Conservation (phyloP, 2,888 invertebrate species). For the Caradrina kadenii region DNA sequence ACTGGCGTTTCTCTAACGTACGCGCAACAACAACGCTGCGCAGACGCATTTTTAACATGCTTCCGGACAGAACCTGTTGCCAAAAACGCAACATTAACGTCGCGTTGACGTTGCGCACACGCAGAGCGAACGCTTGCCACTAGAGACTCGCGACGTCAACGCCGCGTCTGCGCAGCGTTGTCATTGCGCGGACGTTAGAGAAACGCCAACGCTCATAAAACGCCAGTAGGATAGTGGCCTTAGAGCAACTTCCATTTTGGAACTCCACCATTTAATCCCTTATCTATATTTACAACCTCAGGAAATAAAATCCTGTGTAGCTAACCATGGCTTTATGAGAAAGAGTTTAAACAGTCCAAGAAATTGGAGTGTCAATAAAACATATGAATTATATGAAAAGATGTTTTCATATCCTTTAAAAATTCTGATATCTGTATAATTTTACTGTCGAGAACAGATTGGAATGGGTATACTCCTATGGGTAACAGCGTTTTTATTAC, state of each 20-base stretch:
- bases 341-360: conserved; percentile 5
- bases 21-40: too few relatives aligned
- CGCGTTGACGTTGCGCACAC: too few relatives aligned
- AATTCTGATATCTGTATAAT: conserved; percentile 46
- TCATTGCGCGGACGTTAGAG: too few relatives aligned
- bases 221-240: too few relatives aligned
- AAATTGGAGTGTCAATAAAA: conserved; percentile 14
- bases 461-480: conserved; percentile 57
- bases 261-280: background rate
- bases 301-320: background rate
- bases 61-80: too few relatives aligned
- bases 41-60: too few relatives aligned
- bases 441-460: conserved; percentile 51
- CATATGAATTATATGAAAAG: conserved; percentile 47
- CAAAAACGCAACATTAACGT: too few relatives aligned
- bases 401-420: conserved; percentile 34
- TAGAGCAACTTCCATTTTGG: background rate
- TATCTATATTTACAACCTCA: background rate
- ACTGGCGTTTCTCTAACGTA: too few relatives aligned
- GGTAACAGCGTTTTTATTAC: conserved; percentile 67
- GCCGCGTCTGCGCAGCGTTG: too few relatives aligned
- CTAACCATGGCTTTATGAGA: background rate
- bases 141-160: too few relatives aligned
- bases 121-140: too few relatives aligned
- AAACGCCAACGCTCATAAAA: too few relatives aligned